Evolutionary conservation across 1,140 invertebrate genomes (phyloP), one percentile per base, ranked within the genome.

Genomic region (Caenorhabditis latens): DNA sequence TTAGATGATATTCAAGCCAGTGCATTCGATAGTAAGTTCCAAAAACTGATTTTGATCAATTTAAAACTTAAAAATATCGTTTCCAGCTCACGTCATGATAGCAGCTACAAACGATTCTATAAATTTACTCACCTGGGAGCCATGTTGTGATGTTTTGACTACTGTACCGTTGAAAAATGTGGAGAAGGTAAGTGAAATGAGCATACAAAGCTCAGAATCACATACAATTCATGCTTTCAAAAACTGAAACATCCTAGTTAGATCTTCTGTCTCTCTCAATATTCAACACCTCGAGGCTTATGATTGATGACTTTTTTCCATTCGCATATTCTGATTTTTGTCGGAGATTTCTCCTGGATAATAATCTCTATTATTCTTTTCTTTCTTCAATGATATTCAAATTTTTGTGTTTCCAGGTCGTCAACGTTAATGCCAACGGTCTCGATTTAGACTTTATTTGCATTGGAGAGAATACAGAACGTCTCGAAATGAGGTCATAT

Each of bases 51-150:
- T 32, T 32, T 32, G 32, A 32, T 61, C 5, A 3, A 21, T n/a
- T 2, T 4, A 4, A 40, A 40, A 40, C 24, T 8, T 9, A 40
- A 42, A 71, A 50, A 32, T 14, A 4, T 42, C 4, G 24, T 11
- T 79, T 79, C n/a, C 71, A 79, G 71, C 71, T 13, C 71, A 79
- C 21, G 71, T 79, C 71, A 79, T 79, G 71, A 79, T 79, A 79
- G 71, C 71, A n/a, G 71, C 71, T n/a, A 79, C 71, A 2, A 79
- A 79, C n/a, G 71, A 79, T n/a, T 79, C 71, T 1, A 79, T 79
- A 9, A 79, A 79, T 21, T n/a, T 79, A 9, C 71, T 79, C 9
- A 79, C 71, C n/a, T 79, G 71, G 71, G 71, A 79, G n/a, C 71
- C 71, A 0, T 79, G 71, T n/a, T 79, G 71, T 50, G 71, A 79